phyloP scores from a whole-genome alignment of 2,888 invertebrate species.

The Actias luna region DNA sequence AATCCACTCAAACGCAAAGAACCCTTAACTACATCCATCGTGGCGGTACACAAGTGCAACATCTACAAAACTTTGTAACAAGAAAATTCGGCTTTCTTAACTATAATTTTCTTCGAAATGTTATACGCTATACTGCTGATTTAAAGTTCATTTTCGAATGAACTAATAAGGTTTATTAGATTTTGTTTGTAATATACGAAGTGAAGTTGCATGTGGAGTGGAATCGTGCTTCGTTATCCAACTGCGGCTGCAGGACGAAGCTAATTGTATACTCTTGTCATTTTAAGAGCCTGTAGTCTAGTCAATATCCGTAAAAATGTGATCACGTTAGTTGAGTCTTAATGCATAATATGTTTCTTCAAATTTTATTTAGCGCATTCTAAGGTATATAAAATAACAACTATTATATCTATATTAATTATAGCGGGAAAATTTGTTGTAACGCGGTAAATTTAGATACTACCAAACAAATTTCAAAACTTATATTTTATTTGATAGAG shows the following conservation, averaged over 20 bases:
- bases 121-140: conserved; percentile 17
- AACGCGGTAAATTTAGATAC: too few species aligned
- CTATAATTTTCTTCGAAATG: background rate
- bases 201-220: conserved; percentile 64
- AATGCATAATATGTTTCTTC: background rate
- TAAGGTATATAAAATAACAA: too few species aligned
- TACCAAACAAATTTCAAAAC: too few species aligned
- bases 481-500: too few species aligned
- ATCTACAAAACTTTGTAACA: conserved; percentile 37
- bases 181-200: conserved; percentile 43
- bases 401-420: too few species aligned
- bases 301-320: conserved; percentile 3
- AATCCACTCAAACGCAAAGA: conserved; percentile 45
- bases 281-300: conserved; percentile 7
- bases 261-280: conserved; percentile 58
- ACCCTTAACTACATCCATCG: conserved; percentile 54
- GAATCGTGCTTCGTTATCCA: conserved; percentile 66
- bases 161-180: conserved; percentile 20
- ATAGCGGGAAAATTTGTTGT: too few species aligned
- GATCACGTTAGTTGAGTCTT: background rate
- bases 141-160: conserved; percentile 25
- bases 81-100: conserved; percentile 33
- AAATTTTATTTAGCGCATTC: too few species aligned
- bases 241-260: conserved; percentile 53
- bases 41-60: conserved; percentile 51